These are phyloP conservation scores for Montipora sp. DNA, from an alignment of 64 coral and sea anemone species.

Conservation along the genomic window DNA sequence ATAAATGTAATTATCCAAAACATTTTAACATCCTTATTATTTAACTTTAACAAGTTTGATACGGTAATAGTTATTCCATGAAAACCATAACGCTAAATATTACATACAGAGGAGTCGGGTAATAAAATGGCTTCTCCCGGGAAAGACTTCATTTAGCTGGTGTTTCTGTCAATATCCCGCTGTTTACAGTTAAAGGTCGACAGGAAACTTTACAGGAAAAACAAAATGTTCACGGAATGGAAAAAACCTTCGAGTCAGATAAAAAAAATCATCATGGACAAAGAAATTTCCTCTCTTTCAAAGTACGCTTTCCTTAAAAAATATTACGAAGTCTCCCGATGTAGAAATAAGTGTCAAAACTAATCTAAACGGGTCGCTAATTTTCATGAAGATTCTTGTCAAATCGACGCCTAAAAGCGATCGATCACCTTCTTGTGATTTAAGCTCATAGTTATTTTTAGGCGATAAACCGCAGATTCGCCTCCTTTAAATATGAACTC, in stretches of 20 bases:
- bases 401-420: no score
- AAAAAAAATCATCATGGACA: background rate
- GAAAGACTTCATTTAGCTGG: slow-evolving; percentile 6
- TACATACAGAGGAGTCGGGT: background rate
- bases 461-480: background rate
- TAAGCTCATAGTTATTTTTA: background rate
- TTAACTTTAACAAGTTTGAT: no score
- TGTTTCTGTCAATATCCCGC: background rate
- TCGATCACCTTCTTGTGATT: background rate
- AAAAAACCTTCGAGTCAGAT: background rate
- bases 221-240: background rate
- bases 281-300: background rate
- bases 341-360: background rate
- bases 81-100: background rate
- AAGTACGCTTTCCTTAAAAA: background rate
- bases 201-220: slow-evolving; percentile 26
- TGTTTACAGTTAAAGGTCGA: background rate
- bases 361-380: background rate
- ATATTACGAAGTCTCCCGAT: no score
- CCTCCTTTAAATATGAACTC: background rate
- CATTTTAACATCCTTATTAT: no score
- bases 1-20: no score
- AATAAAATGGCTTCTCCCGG: background rate
- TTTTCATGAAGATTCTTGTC: background rate
- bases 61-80: no score